A percentile compares a stretch with the other conserved stretches of the same genome.
These are phyloP conservation scores for Achatina immaculata DNA, from an alignment of 1,140 invertebrate species.

Conservation along the genomic window DNA sequence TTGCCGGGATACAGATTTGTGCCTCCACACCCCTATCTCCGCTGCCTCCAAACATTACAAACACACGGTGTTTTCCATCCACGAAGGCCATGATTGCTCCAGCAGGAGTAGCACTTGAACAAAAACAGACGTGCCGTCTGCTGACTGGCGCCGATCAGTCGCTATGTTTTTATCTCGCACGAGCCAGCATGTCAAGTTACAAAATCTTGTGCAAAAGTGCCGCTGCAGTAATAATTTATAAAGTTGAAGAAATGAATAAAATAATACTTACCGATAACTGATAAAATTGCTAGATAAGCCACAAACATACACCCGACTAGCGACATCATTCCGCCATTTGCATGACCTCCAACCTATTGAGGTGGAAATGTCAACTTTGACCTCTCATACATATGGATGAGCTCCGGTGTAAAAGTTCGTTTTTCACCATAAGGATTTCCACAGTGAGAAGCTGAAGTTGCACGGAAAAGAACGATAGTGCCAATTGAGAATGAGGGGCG, in stretches of 20 bases:
- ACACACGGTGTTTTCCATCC: no score
- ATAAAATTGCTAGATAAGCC: not conserved
- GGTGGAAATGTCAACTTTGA: slow-evolving; percentile 30
- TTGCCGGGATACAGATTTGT: no score
- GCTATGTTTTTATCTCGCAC: not conserved
- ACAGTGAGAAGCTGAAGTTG: not conserved
- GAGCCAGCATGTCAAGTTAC: no score
- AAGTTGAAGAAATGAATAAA: no score
- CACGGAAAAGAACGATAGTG: not conserved
- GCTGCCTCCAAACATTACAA: no score
- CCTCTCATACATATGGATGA: slow-evolving; percentile 18
- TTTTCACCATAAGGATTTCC: not conserved
- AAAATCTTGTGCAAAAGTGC: no score
- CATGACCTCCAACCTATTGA: slow-evolving; percentile 37
- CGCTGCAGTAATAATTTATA: no score
- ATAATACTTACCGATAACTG: slow-evolving; percentile 14
- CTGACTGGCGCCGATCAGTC: slow-evolving; percentile 11
- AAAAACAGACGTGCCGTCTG: slow-evolving; percentile 11
- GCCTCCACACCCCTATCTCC: no score
- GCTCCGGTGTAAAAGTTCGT: slow-evolving; percentile 1
- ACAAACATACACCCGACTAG: not conserved
- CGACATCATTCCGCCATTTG: slow-evolving; percentile 38
- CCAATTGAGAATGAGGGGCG: slow-evolving; percentile 8
- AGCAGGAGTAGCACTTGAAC: no score
- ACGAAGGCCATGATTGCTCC: no score